Evolutionary conservation across 2,888 invertebrate genomes (phyloP), one percentile per base, ranked within the genome.

Genomic region (Euphydryas editha): DNA sequence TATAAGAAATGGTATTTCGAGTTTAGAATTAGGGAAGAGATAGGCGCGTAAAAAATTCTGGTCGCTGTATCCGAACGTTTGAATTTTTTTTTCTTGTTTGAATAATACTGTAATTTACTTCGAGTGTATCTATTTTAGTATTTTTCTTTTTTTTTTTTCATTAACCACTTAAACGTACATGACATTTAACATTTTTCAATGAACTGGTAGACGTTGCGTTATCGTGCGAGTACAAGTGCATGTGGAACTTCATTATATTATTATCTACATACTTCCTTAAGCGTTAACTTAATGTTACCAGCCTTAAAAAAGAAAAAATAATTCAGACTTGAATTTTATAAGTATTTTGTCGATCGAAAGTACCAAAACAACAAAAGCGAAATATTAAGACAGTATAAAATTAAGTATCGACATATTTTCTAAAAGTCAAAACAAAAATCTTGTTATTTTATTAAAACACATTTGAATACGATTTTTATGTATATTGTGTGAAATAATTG

Each of bases 401-500:
- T 47, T 47, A 21, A 47, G 2, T 13, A 21, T 13, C 13, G 18
- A 20, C 18, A 18, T 18, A 18, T 11, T 20, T 30, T 47, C 13
- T 6, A 20, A 47, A 47, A 20, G 47, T 47, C 47, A 47, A 47
- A 47, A 47, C 20, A 47, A 47, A 47, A 47, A 47, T 20, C 20
- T 11, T 21, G 47, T 18, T 47, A 21, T 47, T 47, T 47, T 47
- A 47, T 21, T 20, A 2, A 47, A 20, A 20, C 47, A 20, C 47
- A 21, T 47, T 47, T 20, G 20, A 20, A 13, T 47, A 47, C 20
- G 20, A 21, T 13, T 51, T n/a, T 59, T 59, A 55, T 55, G 54
- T 88, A 42, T 87, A 88, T 82, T 82, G 83, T 83, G 78, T 75
- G 75, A 74, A 84, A 81, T 89, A 87, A 90, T 85, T 86, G 86